Evolutionary conservation across 1,140 invertebrate genomes (phyloP).

Genomic region (Bombus difficillimus): DNA sequence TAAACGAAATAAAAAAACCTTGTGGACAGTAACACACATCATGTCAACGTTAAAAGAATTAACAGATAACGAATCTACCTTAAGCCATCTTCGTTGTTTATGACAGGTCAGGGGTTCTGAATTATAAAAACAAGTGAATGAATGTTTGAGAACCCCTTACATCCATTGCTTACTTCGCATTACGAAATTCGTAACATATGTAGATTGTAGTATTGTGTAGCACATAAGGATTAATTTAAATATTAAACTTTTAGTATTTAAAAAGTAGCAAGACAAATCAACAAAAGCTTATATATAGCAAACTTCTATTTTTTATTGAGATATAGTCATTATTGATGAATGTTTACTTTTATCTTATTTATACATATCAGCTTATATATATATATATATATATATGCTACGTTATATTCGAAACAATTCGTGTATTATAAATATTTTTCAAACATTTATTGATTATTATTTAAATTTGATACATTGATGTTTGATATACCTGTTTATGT

Average conservation of each 20-base stretch:
- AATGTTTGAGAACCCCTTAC: conserved; percentile 8
- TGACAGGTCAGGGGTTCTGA: conserved; percentile 43
- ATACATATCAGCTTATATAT: no score
- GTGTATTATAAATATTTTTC: neutral
- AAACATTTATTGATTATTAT: neutral
- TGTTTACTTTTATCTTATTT: no score
- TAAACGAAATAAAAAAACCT: neutral
- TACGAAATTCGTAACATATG: neutral
- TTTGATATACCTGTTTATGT: neutral
- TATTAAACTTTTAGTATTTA: no score
- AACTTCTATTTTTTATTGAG: neutral
- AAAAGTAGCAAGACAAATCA: no score
- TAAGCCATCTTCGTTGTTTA: conserved; percentile 59
- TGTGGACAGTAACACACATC: conserved; percentile 22
- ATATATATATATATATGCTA: no score
- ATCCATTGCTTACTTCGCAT: neutral
- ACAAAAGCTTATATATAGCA: no score
- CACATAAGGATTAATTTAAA: no score
- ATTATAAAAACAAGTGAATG: neutral
- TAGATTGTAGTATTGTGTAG: no score
- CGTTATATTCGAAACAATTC: neutral
- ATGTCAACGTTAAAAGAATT: neutral
- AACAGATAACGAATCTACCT: neutral
- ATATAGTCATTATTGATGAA: neutral
- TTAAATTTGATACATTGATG: neutral